Base-by-base conservation (phyloP, 2,888 invertebrate genomes). In the Ischnura elegans region DNA sequence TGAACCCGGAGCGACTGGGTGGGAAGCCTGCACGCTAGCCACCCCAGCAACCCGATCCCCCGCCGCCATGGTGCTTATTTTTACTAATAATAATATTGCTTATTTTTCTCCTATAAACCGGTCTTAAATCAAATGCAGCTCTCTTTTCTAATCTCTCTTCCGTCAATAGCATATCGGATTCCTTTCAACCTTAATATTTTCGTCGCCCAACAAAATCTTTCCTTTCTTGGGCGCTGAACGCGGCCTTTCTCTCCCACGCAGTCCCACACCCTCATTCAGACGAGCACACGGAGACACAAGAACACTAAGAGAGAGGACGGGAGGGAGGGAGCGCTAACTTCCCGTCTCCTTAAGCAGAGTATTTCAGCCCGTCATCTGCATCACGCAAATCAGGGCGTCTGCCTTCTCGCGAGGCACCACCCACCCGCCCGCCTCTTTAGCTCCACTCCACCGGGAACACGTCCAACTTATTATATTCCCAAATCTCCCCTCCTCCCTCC, bases 381-480 rank as follows among this genome's bases (percentile, higher is more conserved):
- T 86, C 86, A 86, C 86, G 86, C 86, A 86, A 86, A 86, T 86
- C 86, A 86, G 86, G 86, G 86, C 86, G 86, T 51, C 51, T 43
- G 86, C 46, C 46, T 3, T 25, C n/a, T 10, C 45, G 25, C n/a
- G 25, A 21, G 21, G 29, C 25, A 8, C 25, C n/a, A 25, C 25
- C 4, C 45, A 21, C 76, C 45, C 45, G n/a, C 6, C 86, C 46
- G 29, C 55, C 61, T 43, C 90, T 90, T n/a, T 43, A 19, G 25
- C 87, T 87, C 51, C 51, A 76, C 8, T 36, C 16, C 51, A 21
- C 61, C 51, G 87, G 90, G 90, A 90, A 61, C 87, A 36, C 61
- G 87, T 61, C 90, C 90, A 90, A 90, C 90, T 90, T 90, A 90
- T 90, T 90, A 90, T 90, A 61, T 90, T 61, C 90, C 90, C 61